phyloP scores from a whole-genome alignment of 2,888 invertebrate genomes.

The Apoda limacodes region DNA sequence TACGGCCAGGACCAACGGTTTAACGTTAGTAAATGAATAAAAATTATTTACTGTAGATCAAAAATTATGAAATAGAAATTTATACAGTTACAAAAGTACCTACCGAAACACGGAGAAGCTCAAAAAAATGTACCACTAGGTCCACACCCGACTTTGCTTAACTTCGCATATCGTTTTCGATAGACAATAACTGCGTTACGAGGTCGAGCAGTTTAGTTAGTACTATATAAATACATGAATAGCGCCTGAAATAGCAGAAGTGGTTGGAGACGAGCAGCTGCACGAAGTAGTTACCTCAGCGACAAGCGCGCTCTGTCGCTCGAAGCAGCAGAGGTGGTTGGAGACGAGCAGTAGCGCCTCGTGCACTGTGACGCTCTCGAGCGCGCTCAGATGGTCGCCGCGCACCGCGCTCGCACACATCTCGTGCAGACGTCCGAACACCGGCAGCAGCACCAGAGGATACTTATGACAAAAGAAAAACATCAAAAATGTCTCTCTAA shows the following conservation, averaged over 20 bases:
- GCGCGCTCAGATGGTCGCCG: conserved; percentile 79
- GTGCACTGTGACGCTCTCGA: conserved; percentile 84
- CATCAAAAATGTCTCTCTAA: background rate
- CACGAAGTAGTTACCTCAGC: conserved; percentile 70
- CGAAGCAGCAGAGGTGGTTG: conserved; percentile 91
- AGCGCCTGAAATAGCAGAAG: conserved; percentile 88
- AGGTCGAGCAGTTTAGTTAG: no score
- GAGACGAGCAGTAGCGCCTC: conserved; percentile 86
- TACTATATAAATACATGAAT: no score
- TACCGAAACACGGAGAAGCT: no score
- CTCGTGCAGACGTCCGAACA: conserved; percentile 86
- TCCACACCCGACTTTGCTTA: no score
- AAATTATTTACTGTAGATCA: no score
- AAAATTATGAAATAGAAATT: no score
- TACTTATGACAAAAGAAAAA: conserved; percentile 51
- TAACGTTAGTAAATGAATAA: no score
- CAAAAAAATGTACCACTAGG: no score
- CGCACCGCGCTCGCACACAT: conserved; percentile 79
- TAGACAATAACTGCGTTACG: no score
- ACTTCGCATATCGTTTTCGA: no score
- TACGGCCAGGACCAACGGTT: no score
- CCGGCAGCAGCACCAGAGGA: conserved; percentile 85
- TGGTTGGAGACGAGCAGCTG: conserved; percentile 88
- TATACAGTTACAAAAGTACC: no score
- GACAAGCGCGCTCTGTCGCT: conserved; percentile 71